Evolutionary conservation across 1,140 invertebrate genomes (phyloP), one percentile per base, ranked within the genome.

Genomic region (Bilobella aurantiaca): DNA sequence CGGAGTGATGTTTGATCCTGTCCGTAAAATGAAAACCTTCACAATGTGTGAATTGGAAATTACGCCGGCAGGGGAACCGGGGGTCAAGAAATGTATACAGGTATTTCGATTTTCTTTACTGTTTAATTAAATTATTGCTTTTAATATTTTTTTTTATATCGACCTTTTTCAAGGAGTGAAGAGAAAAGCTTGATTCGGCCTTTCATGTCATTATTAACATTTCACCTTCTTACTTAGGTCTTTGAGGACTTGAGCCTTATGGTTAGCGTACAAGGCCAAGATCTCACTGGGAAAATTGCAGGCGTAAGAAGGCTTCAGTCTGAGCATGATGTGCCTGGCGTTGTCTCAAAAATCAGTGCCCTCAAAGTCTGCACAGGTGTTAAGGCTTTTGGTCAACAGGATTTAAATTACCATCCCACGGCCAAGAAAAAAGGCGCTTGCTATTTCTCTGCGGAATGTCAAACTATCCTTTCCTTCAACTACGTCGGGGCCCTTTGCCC

Each of bases 1-100:
- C 16, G 65, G 59, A 62, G 59, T 66, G 3, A 27, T 62, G 18
- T 66, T 58, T 42, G 65, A 66, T 37, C 59, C 58, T 1, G 31
- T 47, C 25, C 27, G 34, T 3, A 66, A 66, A 34, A 25, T 46
- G 30, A 66, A 66, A 57, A 58, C 47, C 21, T 47, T 66, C 27
- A 28, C 34, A 1, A 34, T 57, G 8, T 66, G 53, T 14, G 59
- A 62, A 62, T 27, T 46, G 5, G 60, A 66, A 37, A 37, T 66
- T 3, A 16, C 58, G 12, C 37, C 27, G 5, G 37, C 29, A 27
- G 65, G 65, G 23, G 12, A 23, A 21, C 28, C 34, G 21, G 25
- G 42, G 28, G n/a, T 66, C 14, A 62, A 57, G 27, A 23, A 58
- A 3, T 62, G 59, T 37, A n/a, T 66, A 23, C 65, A 66, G 59